A percentile compares a stretch with the other conserved stretches of the same genome.
Conservation (phyloP, 2,113 vertebrate species). For the Tretioscincus oriximinensis region DNA sequence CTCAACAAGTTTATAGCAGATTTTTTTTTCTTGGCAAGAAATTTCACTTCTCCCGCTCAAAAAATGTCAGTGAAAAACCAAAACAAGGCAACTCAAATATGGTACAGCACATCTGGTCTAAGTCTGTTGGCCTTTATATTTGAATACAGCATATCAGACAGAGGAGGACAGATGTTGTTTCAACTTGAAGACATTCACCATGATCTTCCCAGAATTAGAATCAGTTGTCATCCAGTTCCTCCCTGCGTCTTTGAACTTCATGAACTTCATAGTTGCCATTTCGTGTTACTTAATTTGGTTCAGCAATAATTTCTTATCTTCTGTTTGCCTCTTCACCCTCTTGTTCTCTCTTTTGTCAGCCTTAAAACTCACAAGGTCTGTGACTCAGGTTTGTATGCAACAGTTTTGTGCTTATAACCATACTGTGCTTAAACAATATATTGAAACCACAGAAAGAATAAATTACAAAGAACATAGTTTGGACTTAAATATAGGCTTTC, state of each 20-base stretch:
- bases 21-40: not conserved
- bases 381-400: not conserved
- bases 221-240: constrained; percentile 10
- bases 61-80: not conserved
- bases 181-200: not conserved
- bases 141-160: not conserved
- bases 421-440: not conserved
- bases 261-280: fast-evolving
- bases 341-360: not conserved
- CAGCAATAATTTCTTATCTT: not conserved
- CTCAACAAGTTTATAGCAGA: not conserved
- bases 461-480: constrained; percentile 52
- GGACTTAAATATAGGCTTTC: constrained; percentile 61
- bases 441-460: constrained; percentile 45
- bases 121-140: not conserved
- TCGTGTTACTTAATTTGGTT: not conserved
- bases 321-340: not conserved
- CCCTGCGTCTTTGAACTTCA: not conserved
- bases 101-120: not conserved
- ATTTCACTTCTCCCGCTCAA: not conserved
- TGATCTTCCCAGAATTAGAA: fast-evolving
- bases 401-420: not conserved
- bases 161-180: not conserved
- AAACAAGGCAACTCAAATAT: not conserved
- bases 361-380: not conserved